Conservation (phyloP, 2,888 invertebrate genomes). For the Charanyca ferruginea region DNA sequence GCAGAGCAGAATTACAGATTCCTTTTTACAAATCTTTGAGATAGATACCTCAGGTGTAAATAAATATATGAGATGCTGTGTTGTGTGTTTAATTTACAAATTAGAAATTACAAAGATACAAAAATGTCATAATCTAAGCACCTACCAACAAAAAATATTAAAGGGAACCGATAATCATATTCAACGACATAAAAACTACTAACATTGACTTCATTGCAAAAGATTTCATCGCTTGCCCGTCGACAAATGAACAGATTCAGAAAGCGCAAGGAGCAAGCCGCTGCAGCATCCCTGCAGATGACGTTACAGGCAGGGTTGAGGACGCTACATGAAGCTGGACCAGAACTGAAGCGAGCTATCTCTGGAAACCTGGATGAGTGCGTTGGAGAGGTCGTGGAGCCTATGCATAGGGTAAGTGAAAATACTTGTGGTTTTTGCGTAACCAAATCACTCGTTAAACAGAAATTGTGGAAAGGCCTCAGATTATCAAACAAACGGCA, state of each 20-base stretch:
- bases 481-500: no score
- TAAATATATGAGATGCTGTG: slow-evolving; percentile 31
- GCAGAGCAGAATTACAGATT: no score
- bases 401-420: slow-evolving; percentile 97
- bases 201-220: slow-evolving; percentile 28
- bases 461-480: no score
- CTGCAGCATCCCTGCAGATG: slow-evolving; percentile 90
- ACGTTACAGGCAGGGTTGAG: slow-evolving; percentile 98
- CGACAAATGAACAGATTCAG: slow-evolving; percentile 93
- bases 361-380: slow-evolving; percentile 99
- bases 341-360: slow-evolving; percentile 99
- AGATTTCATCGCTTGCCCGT: slow-evolving; percentile 39
- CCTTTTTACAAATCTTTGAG: slow-evolving; percentile 4
- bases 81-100: slow-evolving; percentile 31
- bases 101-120: slow-evolving; percentile 35
- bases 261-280: slow-evolving; percentile 97
- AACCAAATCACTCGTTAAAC: no score
- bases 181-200: neutral
- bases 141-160: neutral
- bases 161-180: neutral
- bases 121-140: slow-evolving; percentile 14
- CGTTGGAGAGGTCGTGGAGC: slow-evolving; percentile 97
- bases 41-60: slow-evolving; percentile 29
- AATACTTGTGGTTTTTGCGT: neutral
- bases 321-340: slow-evolving; percentile 99